A percentile compares a stretch with the other conserved stretches of the same genome.
These are phyloP conservation scores for Hypena proboscidalis DNA, from an alignment of 2,888 invertebrate genomes.

Conservation along the genomic window DNA sequence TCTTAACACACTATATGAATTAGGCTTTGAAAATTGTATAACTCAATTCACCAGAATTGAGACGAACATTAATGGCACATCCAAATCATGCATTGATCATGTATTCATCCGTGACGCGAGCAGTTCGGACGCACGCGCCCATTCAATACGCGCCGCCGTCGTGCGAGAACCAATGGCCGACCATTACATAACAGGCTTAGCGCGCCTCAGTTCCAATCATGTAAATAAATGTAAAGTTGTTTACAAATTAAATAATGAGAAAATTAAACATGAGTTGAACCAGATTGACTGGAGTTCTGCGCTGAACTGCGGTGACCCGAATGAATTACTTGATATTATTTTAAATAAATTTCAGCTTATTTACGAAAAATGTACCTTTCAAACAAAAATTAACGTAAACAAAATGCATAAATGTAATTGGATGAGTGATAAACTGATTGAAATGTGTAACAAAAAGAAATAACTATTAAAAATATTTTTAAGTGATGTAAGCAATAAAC, in stretches of 20 bases:
- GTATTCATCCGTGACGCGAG: too few relatives aligned
- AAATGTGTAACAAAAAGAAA: too few relatives aligned
- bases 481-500: too few relatives aligned
- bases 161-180: not conserved
- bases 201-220: not conserved
- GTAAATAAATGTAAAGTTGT: not conserved
- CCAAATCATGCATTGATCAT: too few relatives aligned
- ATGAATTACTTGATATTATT: not conserved
- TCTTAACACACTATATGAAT: slow-evolving; percentile 3
- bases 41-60: slow-evolving; percentile 7
- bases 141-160: not conserved
- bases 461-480: too few relatives aligned
- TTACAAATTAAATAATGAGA: not conserved
- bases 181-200: not conserved
- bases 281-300: too few relatives aligned
- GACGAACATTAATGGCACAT: too few relatives aligned
- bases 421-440: too few relatives aligned
- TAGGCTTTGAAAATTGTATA: slow-evolving; percentile 10
- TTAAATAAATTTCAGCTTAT: not conserved
- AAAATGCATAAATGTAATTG: too few relatives aligned
- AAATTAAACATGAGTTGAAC: not conserved
- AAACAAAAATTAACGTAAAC: too few relatives aligned
- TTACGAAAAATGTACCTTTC: too few relatives aligned
- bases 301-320: too few relatives aligned
- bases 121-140: not conserved